Evolutionary conservation across 2,888 invertebrate genomes (phyloP).

Genomic region (Cheilosia urbana): DNA sequence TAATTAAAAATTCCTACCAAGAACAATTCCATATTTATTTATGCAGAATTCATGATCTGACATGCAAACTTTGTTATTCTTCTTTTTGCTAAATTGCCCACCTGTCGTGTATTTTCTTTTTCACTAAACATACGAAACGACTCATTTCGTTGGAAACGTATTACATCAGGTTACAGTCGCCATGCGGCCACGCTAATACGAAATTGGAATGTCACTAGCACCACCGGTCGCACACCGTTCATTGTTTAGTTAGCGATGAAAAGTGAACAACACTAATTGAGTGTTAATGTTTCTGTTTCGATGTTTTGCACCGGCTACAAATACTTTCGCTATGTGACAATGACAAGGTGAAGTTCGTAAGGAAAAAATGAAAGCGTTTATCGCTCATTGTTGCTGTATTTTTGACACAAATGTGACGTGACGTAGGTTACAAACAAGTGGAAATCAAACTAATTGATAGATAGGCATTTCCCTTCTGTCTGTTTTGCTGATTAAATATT

Average conservation of each 20-base stretch:
- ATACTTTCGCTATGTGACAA: conserved; percentile 37
- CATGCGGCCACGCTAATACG: neutral
- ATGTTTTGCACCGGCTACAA: conserved; percentile 17
- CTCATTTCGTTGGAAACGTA: neutral
- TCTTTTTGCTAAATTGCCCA: conserved; percentile 21
- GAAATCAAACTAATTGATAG: conserved; percentile 2
- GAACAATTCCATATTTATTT: conserved; percentile 54
- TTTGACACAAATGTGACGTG: conserved; percentile 12
- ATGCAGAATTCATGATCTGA: conserved; percentile 59
- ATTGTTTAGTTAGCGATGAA: conserved; percentile 17
- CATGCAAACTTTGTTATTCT: conserved; percentile 47
- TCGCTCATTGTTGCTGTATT: neutral
- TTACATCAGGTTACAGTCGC: conserved; percentile 28
- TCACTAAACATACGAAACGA: conserved; percentile 1
- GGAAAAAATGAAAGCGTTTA: conserved; percentile 13
- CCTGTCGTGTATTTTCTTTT: conserved; percentile 25
- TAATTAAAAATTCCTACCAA: conserved; percentile 60
- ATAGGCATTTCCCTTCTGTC: conserved; percentile 4
- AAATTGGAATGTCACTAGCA: neutral
- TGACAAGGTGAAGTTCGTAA: conserved; percentile 58
- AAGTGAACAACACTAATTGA: conserved; percentile 45
- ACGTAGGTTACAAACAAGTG: neutral
- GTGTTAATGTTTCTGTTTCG: conserved; percentile 49
- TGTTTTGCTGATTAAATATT: neutral
- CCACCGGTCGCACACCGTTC: neutral